phyloP scores from a whole-genome alignment of 2,888 invertebrate genomes.

The Eumacrocentrus americanus region DNA sequence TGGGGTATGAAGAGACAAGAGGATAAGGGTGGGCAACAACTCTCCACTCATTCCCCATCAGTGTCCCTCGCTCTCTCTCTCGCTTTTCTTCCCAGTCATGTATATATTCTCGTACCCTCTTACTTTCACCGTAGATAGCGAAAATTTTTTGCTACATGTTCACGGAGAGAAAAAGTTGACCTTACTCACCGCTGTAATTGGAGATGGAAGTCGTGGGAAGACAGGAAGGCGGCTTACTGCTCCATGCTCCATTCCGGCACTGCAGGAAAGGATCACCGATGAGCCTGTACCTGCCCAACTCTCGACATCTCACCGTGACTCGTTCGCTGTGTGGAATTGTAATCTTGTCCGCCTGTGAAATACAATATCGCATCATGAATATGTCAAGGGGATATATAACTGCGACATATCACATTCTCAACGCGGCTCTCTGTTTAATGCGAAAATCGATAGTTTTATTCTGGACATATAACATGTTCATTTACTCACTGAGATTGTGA shows the following conservation, averaged over 20 bases:
- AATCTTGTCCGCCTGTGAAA: constrained; percentile 56
- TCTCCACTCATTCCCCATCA: constrained; percentile 2
- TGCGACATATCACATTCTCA: too few relatives aligned
- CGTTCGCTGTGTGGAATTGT: constrained; percentile 75
- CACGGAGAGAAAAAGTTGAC: constrained; percentile 30
- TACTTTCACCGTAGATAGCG: not conserved
- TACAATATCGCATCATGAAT: constrained; percentile 3
- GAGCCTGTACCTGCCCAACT: constrained; percentile 83
- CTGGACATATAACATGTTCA: not conserved
- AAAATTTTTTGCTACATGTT: too few relatives aligned
- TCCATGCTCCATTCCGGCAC: constrained; percentile 85
- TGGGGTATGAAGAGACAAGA: constrained; percentile 21
- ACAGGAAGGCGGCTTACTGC: constrained; percentile 78
- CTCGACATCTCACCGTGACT: constrained; percentile 77
- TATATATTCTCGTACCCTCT: not conserved
- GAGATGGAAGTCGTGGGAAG: constrained; percentile 85
- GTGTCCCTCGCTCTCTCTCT: not conserved
- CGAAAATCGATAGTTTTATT: not conserved
- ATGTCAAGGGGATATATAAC: constrained; percentile 9
- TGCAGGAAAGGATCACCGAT: constrained; percentile 77
- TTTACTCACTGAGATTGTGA: constrained; percentile 58
- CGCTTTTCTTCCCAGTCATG: not conserved
- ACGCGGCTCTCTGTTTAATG: too few relatives aligned
- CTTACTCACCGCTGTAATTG: constrained; percentile 76
- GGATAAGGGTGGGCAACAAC: constrained; percentile 2